Evolutionary conservation across 2,797 vertebrate genomes (phyloP), one percentile per base, ranked within the genome.

Genomic region (Balearica regulorum): DNA sequence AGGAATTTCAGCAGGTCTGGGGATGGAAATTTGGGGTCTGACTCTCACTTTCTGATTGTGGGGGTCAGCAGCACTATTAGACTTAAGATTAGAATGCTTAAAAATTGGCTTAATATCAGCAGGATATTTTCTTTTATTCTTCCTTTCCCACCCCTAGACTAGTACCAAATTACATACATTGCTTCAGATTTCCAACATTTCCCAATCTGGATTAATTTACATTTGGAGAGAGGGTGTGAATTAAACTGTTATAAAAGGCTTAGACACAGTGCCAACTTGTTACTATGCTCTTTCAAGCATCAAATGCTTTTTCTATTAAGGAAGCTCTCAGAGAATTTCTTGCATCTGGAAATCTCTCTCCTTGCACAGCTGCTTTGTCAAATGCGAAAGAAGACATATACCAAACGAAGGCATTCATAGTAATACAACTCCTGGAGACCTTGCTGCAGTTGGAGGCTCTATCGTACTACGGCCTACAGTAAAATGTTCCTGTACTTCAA

Each of bases 151-250:
- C n/a, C 72, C 46, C 26, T 72, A 71, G 64, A 35, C 37, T 89
- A 76, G 72, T 76, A 86, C 46, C 48, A 91, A 93, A 94, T 83
- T 89, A 84, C 82, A 79, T 89, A 91, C 35, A 73, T 72, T 89
- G 62, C 87, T 83, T 95, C 85, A 90, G 65, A 93, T 87, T 93
- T 92, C 65, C 82, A 85, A 44, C 76, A 86, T 88, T 94, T 96
- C 91, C 83, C 85, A 88, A 91, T 96, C 90, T 96, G 95, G 94
- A 96, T 97, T 95, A 97, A 96, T 97, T 96, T 96, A 93, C 96
- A 96, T 96, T 96, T 94, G 83, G 65, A 92, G 86, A 93, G 83
- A 95, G 95, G 90, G 95, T 94, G 91, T 93, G 93, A 96, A 92
- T 95, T 86, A 96, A 97, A 95, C 95, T 96, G 96, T 96, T 96